A percentile compares a stretch with the other conserved stretches of the same genome.
These are phyloP conservation scores for Erpetoichthys calabaricus DNA, from an alignment of 2,797 vertebrate species.

Conservation along the genomic window DNA sequence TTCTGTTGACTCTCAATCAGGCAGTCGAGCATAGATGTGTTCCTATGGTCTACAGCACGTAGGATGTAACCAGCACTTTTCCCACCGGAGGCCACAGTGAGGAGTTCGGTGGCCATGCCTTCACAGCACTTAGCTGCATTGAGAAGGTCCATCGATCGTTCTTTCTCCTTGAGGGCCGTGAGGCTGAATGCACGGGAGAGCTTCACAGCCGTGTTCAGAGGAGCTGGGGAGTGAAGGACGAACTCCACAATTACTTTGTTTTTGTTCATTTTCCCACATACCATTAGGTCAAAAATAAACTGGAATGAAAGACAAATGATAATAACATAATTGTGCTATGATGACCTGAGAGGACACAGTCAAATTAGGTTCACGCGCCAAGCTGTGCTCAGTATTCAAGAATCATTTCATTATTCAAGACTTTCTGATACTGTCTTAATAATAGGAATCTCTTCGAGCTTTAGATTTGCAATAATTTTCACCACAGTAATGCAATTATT, in stretches of 20 bases:
- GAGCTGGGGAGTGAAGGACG: constrained; percentile 29
- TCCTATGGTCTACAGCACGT: constrained; percentile 27
- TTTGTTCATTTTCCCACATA: constrained; percentile 32
- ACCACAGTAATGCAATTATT: too few relatives aligned
- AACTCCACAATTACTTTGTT: constrained; percentile 32
- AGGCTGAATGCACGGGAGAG: constrained; percentile 31
- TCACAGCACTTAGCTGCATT: constrained; percentile 32
- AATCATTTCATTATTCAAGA: too few relatives aligned
- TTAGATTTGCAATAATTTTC: too few relatives aligned
- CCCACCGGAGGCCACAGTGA: constrained; percentile 26
- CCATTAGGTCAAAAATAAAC: constrained; percentile 42
- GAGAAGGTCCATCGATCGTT: constrained; percentile 27
- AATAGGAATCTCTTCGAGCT: too few relatives aligned
- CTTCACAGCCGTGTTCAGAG: constrained; percentile 33
- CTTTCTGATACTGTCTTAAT: too few relatives aligned
- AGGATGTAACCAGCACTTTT: constrained; percentile 25
- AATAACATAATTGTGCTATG: background rate
- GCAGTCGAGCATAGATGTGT: constrained; percentile 29
- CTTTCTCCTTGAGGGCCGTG: constrained; percentile 32
- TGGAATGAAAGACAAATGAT: constrained; percentile 7
- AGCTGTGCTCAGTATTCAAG: too few relatives aligned
- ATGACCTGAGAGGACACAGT: too few relatives aligned
- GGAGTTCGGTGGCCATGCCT: constrained; percentile 32
- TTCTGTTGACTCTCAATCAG: constrained; percentile 36
- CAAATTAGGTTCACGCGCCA: too few relatives aligned